Evolutionary conservation across 2,888 invertebrate genomes (phyloP).

Genomic region (Melolontha melolontha): DNA sequence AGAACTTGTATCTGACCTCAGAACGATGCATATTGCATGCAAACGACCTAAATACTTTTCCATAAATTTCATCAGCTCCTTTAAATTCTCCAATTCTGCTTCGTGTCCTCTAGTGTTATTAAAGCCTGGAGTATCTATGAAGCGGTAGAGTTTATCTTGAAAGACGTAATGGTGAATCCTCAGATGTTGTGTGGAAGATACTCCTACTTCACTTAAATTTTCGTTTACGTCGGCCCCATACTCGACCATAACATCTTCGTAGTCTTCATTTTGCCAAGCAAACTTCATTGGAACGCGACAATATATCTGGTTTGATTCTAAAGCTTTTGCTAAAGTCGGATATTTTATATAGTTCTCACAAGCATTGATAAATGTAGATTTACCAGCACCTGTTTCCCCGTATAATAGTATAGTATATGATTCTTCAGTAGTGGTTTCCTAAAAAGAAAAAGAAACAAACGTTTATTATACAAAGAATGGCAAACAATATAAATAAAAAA

Average conservation of each 20-base stretch:
- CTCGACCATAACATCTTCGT: neutral
- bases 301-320: neutral
- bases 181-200: slow-evolving; percentile 1
- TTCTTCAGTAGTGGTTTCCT: neutral
- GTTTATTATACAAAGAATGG: no score
- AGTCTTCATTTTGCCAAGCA: slow-evolving; percentile 12
- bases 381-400: slow-evolving; percentile 16
- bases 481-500: no score
- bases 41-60: neutral
- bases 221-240: slow-evolving; percentile 16
- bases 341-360: slow-evolving; percentile 6
- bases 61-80: neutral
- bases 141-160: neutral
- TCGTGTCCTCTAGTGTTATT: slow-evolving; percentile 4
- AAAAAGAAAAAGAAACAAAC: no score
- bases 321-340: neutral
- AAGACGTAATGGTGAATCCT: neutral
- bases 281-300: slow-evolving; percentile 4
- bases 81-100: neutral
- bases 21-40: slow-evolving; percentile 5
- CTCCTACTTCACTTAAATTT: neutral
- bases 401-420: slow-evolving; percentile 5
- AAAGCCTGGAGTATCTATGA: slow-evolving; percentile 23
- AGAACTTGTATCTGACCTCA: neutral
- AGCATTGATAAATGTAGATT: slow-evolving; percentile 20